Evolutionary conservation across 2,113 vertebrate species (phyloP).

Genomic region (Tautogolabrus adspersus): DNA sequence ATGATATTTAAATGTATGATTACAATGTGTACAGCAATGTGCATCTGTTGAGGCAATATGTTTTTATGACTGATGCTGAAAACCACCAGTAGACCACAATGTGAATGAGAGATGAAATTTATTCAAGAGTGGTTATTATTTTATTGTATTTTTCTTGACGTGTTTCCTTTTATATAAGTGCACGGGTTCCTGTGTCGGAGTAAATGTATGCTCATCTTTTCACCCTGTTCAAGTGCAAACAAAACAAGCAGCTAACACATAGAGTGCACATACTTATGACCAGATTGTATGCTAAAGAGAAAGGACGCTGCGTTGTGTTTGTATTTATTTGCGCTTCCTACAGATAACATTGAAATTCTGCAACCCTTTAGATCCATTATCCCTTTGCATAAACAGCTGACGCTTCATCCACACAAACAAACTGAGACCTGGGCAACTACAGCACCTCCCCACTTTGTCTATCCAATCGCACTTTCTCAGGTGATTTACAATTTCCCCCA

Average conservation of each 20-base stretch:
- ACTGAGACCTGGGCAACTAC: neutral
- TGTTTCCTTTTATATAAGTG: neutral
- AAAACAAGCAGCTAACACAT: slow-evolving; percentile 39
- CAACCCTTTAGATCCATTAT: slow-evolving; percentile 42
- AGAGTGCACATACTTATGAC: slow-evolving; percentile 33
- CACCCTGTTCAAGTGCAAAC: slow-evolving; percentile 29
- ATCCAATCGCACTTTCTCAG: neutral
- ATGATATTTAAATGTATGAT: slow-evolving; percentile 51
- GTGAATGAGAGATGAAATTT: slow-evolving; percentile 7
- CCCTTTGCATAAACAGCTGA: slow-evolving; percentile 40
- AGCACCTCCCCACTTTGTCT: slow-evolving; percentile 8
- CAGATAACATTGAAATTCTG: slow-evolving; percentile 18
- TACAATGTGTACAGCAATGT: slow-evolving; percentile 33
- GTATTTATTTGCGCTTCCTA: slow-evolving; percentile 36
- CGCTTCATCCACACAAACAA: neutral
- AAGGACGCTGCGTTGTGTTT: slow-evolving; percentile 19
- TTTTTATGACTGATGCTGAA: slow-evolving; percentile 36
- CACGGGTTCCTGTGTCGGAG: slow-evolving; percentile 16
- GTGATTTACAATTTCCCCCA: no score
- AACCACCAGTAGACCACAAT: slow-evolving; percentile 19
- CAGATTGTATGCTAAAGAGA: slow-evolving; percentile 45
- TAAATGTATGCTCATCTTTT: slow-evolving; percentile 29
- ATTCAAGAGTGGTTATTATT: slow-evolving; percentile 11
- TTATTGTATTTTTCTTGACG: neutral
- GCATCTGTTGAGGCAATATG: slow-evolving; percentile 64